phyloP scores from a whole-genome alignment of 2,888 invertebrate genomes.

The Erebia ligea region DNA sequence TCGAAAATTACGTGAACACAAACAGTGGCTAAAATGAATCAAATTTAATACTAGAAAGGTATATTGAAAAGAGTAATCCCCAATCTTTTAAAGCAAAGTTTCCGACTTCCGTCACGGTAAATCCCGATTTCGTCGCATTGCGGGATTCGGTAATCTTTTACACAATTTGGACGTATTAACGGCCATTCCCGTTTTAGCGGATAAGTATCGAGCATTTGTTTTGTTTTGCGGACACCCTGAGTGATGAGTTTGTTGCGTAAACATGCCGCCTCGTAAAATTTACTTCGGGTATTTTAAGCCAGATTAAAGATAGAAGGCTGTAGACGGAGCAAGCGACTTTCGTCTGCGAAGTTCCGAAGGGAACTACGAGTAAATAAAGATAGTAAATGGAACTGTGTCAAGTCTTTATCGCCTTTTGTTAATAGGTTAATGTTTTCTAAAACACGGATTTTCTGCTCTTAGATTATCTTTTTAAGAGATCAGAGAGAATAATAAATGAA shows the following conservation, averaged over 20 bases:
- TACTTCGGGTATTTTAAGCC: constrained; percentile 13
- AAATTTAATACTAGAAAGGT: not conserved
- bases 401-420: too few relatives aligned
- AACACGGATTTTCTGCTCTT: too few relatives aligned
- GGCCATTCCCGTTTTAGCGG: constrained; percentile 29
- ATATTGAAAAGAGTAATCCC: constrained; percentile 28
- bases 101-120: constrained; percentile 30
- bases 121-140: constrained; percentile 38
- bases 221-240: constrained; percentile 29
- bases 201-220: constrained; percentile 26
- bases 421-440: too few relatives aligned
- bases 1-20: not conserved
- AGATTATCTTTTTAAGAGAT: too few relatives aligned
- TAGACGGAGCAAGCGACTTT: not conserved
- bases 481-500: too few relatives aligned
- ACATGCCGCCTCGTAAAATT: constrained; percentile 5
- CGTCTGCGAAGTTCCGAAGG: not conserved
- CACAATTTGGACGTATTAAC: constrained; percentile 37
- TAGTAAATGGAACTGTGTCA: not conserved
- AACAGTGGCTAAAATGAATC: not conserved
- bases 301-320: not conserved
- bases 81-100: constrained; percentile 37
- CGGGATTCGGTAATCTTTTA: constrained; percentile 35
- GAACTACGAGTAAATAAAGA: not conserved
- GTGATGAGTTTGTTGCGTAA: constrained; percentile 27